A percentile compares a stretch with the other conserved stretches of the same genome.
These are phyloP conservation scores for Esox lucius DNA, from an alignment of 2,797 vertebrate genomes.

Conservation along the genomic window DNA sequence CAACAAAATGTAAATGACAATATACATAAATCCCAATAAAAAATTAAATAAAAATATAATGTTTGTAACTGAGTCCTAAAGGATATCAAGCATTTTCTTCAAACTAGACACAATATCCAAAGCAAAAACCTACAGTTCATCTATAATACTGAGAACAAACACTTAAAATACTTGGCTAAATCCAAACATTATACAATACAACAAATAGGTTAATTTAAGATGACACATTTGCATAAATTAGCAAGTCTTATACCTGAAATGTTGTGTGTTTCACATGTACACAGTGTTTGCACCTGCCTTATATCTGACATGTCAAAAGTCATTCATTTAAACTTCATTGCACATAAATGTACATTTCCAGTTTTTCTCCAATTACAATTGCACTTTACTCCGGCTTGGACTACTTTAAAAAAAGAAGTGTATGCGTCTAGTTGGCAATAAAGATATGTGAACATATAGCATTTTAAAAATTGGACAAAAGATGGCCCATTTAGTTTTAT, in stretches of 20 bases:
- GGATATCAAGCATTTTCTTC: neutral
- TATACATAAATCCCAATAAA: neutral
- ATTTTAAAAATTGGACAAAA: no score
- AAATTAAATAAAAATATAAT: neutral
- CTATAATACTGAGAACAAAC: neutral
- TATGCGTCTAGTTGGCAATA: no score
- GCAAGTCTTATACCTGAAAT: conserved; percentile 1
- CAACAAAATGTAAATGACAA: neutral
- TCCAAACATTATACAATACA: neutral
- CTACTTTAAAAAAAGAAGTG: neutral
- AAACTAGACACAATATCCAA: neutral
- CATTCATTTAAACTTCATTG: neutral
- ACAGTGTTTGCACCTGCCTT: neutral
- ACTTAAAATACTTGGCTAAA: neutral
- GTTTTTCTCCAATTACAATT: conserved; percentile 8
- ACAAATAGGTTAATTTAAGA: neutral
- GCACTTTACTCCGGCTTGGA: conserved; percentile 2
- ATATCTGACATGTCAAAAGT: neutral
- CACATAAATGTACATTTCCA: conserved; percentile 3
- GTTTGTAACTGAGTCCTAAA: neutral
- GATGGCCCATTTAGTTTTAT: no score
- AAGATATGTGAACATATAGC: no score
- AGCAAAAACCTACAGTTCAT: neutral
- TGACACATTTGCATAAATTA: neutral
- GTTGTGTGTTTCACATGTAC: neutral